phyloP scores from a whole-genome alignment of 2,113 vertebrate species.

The Garra rufa region DNA sequence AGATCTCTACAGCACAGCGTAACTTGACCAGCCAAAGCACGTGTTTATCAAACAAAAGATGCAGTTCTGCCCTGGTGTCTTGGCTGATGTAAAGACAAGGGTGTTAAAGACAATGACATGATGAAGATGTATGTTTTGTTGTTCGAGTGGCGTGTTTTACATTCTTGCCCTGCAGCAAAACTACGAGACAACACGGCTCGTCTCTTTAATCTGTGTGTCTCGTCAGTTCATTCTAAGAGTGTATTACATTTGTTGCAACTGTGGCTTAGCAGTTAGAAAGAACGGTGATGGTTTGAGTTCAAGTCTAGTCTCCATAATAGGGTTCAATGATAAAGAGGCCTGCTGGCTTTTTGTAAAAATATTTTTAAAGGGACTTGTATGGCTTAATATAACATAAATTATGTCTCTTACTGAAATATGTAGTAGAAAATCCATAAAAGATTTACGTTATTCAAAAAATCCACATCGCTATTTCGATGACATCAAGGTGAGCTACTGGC shows the following conservation, averaged over 20 bases:
- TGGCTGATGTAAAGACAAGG: conserved; percentile 47
- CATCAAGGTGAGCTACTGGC: too few relatives aligned
- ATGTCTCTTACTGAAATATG: too few relatives aligned
- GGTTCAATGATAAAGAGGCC: background rate
- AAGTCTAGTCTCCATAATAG: background rate
- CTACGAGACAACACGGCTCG: background rate
- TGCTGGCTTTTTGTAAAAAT: background rate
- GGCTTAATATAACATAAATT: too few relatives aligned
- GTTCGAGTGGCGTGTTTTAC: conserved; percentile 29
- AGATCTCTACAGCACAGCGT: conserved; percentile 53
- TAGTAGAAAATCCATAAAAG: too few relatives aligned
- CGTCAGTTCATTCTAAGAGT: background rate
- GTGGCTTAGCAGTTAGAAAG: background rate
- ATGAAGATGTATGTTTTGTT: conserved; percentile 6
- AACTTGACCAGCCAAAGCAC: conserved; percentile 49
- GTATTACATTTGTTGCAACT: background rate
- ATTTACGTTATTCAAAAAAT: too few relatives aligned
- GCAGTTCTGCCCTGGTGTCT: conserved; percentile 46
- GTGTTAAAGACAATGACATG: conserved; percentile 45
- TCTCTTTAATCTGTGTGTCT: conserved; percentile 29
- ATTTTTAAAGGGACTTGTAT: too few relatives aligned
- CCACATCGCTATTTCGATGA: too few relatives aligned
- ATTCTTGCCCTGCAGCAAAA: conserved; percentile 37
- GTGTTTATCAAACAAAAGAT: conserved; percentile 62
- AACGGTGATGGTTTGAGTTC: background rate